phyloP scores from a whole-genome alignment of 2,888 invertebrate genomes.

The Orthosia incerta region DNA sequence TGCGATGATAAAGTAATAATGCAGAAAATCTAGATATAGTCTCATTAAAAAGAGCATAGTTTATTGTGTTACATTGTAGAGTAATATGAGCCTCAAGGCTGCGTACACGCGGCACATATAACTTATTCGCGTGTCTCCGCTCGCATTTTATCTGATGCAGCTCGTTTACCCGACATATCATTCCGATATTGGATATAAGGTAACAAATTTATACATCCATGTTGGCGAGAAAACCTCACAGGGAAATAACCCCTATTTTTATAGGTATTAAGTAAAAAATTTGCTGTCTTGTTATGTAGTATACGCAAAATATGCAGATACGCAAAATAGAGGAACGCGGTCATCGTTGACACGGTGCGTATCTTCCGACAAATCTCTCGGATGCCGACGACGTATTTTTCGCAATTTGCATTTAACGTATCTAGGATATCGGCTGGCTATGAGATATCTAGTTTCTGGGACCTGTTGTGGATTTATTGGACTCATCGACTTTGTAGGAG shows the following conservation, averaged over 20 bases:
- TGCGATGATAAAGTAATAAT: not conserved
- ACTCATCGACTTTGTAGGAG: constrained; percentile 5
- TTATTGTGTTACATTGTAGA: constrained; percentile 40
- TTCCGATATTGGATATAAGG: constrained; percentile 69
- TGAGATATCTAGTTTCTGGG: constrained; percentile 48
- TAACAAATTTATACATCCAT: constrained; percentile 59
- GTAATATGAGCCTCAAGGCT: constrained; percentile 41
- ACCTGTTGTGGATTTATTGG: constrained; percentile 36
- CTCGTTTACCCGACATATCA: constrained; percentile 66
- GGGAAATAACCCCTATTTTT: not conserved
- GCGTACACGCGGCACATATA: constrained; percentile 32
- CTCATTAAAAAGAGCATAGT: constrained; percentile 39
- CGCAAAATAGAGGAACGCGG: constrained; percentile 41
- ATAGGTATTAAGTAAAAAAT: not conserved
- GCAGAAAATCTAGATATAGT: constrained; percentile 19
- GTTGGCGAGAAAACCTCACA: not conserved
- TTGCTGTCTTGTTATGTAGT: not conserved
- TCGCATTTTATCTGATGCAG: constrained; percentile 69
- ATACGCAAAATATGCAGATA: constrained; percentile 34
- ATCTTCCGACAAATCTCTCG: constrained; percentile 68
- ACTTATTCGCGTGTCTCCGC: constrained; percentile 62
- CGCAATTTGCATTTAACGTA: constrained; percentile 77
- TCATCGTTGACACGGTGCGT: constrained; percentile 62
- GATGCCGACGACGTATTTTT: constrained; percentile 74
- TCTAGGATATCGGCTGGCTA: constrained; percentile 54